Evolutionary conservation across 2,113 vertebrate species (phyloP).

Genomic region (Phalacrocorax carbo): DNA sequence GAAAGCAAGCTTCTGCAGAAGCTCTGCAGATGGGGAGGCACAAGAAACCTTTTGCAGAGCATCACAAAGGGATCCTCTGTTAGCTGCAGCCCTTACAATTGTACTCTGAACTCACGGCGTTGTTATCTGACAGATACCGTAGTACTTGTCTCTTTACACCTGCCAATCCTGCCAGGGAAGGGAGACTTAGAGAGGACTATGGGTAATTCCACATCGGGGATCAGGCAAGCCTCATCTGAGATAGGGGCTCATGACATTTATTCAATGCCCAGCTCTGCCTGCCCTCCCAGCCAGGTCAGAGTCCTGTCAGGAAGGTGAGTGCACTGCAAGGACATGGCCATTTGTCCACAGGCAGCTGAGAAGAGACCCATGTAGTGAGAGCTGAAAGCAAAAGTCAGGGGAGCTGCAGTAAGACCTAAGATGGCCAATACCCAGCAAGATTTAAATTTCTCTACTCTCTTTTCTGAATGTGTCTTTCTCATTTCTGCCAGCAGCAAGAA

Average conservation of each 20-base stretch:
- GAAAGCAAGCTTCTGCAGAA: not conserved
- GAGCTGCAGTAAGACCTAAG: not conserved
- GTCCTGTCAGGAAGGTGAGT: not conserved
- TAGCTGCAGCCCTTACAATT: not conserved
- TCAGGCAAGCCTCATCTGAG: not conserved
- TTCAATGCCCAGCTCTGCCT: not conserved
- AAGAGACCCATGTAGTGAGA: not conserved
- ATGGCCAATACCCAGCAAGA: not conserved
- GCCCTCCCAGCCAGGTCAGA: not conserved
- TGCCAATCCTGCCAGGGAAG: not conserved
- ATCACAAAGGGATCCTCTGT: not conserved
- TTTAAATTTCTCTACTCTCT: not conserved
- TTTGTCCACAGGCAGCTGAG: not conserved
- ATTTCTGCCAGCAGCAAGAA: not conserved
- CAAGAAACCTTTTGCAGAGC: not conserved
- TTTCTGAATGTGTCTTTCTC: not conserved
- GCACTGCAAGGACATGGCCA: not conserved
- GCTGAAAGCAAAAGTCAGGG: not conserved
- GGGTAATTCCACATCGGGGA: not conserved
- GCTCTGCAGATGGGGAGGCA: not conserved
- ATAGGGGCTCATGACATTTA: not conserved
- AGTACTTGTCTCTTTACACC: not conserved
- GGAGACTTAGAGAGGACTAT: not conserved
- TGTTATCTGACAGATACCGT: not conserved
- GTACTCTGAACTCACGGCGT: not conserved